Conservation (phyloP, 2,797 vertebrate species). For the Sebastes iracundus region DNA sequence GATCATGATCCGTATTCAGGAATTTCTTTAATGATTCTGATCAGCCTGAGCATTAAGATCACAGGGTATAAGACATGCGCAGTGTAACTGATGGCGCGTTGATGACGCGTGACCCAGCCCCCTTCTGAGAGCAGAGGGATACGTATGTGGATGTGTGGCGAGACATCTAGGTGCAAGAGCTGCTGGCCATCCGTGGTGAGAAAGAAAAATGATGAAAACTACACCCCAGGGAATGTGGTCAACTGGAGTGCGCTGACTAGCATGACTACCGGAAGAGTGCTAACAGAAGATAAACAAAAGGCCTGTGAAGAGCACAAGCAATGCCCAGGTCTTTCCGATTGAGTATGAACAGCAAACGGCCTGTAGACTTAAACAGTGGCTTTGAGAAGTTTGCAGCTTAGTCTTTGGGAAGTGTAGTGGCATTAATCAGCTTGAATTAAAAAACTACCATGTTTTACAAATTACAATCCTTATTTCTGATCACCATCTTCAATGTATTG, state of each 20-base stretch:
- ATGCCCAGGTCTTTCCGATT: not conserved
- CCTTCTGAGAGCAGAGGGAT: too few relatives aligned
- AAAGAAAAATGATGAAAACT: not conserved
- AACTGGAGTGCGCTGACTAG: slow-evolving; percentile 36
- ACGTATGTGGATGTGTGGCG: too few relatives aligned
- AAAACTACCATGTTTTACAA: not conserved
- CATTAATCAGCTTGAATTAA: not conserved
- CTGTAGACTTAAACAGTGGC: not conserved
- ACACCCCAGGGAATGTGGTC: slow-evolving; percentile 43
- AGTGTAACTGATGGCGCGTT: too few relatives aligned
- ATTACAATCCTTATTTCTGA: not conserved
- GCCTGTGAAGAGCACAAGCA: not conserved
- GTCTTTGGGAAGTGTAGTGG: not conserved
- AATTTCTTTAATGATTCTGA: too few relatives aligned
- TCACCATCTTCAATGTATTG: not conserved
- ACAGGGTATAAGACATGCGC: too few relatives aligned
- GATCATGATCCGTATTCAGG: too few relatives aligned
- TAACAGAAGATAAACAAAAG: slow-evolving; percentile 11
- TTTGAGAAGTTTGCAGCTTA: not conserved
- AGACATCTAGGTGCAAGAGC: too few relatives aligned
- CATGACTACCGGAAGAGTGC: not conserved
- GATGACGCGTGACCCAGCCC: too few relatives aligned
- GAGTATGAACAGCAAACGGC: not conserved
- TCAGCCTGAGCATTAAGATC: too few relatives aligned
- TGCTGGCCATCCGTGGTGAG: too few relatives aligned